These are phyloP conservation scores for Arvicanthis niloticus DNA, from an alignment of 2,113 vertebrate species.

Conservation along the genomic window DNA sequence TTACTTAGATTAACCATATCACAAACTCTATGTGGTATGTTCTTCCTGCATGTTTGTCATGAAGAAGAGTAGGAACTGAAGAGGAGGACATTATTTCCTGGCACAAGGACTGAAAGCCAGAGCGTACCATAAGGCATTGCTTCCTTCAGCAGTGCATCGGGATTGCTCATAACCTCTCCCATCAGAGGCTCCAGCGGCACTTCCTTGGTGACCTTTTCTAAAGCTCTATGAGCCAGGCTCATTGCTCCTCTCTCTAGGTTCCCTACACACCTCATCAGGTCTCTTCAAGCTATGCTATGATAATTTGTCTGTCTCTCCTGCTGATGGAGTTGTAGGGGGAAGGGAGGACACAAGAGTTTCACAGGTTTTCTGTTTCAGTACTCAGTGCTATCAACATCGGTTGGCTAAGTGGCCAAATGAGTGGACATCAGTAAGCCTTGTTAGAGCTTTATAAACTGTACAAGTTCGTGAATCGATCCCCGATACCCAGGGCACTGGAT, in stretches of 20 bases:
- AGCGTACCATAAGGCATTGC: neutral
- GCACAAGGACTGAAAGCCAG: neutral
- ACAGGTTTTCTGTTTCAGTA: neutral
- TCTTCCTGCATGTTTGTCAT: too few relatives aligned
- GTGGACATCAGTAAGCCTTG: neutral
- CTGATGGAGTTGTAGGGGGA: too few relatives aligned
- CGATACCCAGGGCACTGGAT: rapidly evolving
- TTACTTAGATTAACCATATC: neutral
- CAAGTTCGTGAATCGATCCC: too few relatives aligned
- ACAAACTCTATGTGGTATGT: rapidly evolving
- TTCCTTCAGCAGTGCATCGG: rapidly evolving
- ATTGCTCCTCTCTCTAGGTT: rapidly evolving
- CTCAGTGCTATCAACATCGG: neutral
- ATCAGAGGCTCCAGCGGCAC: rapidly evolving
- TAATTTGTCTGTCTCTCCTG: neutral
- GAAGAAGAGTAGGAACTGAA: neutral
- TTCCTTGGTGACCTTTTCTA: neutral
- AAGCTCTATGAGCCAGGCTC: too few relatives aligned
- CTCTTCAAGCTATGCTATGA: rapidly evolving
- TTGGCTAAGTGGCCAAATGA: neutral
- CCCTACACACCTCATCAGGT: rapidly evolving
- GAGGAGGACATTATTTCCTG: neutral
- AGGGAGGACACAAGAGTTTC: neutral
- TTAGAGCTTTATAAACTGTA: neutral
- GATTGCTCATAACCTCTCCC: rapidly evolving